Conservation (phyloP, 2,888 invertebrate species). For the Acanthosepion esculentum region DNA sequence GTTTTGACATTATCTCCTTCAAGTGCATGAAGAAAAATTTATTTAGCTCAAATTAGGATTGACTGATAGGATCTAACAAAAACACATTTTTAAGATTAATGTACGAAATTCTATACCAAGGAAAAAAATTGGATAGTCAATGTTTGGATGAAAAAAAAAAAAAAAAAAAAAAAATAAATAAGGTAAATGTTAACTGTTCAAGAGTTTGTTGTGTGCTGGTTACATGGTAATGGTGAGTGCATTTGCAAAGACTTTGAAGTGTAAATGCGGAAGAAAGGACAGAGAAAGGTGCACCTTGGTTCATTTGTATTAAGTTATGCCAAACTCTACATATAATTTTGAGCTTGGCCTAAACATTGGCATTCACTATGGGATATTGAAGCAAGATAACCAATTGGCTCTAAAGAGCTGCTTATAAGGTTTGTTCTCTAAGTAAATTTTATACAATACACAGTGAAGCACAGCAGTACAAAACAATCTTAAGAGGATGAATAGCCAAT, state of each 20-base stretch:
- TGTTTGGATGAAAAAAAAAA: background rate
- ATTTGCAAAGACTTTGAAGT: background rate
- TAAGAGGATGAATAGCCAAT: background rate
- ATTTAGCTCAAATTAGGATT: background rate
- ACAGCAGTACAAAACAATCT: constrained; percentile 20
- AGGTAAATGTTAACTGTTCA: background rate
- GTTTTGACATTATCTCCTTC: too few relatives aligned
- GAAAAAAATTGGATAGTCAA: too few relatives aligned
- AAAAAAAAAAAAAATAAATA: background rate
- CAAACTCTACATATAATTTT: background rate
- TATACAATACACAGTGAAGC: background rate
- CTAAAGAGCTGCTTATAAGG: background rate
- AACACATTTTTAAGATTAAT: too few relatives aligned
- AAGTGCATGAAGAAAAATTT: background rate
- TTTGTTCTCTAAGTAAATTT: background rate
- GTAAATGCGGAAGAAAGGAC: background rate
- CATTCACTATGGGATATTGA: background rate
- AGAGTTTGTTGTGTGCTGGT: too few relatives aligned
- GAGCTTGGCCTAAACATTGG: constrained; percentile 33
- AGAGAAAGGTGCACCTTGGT: too few relatives aligned
- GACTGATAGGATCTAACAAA: background rate
- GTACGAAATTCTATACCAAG: too few relatives aligned
- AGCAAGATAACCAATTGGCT: background rate
- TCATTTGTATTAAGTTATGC: background rate
- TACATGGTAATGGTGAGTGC: background rate